Evolutionary conservation across 2,797 vertebrate species (phyloP).

Genomic region (Sebastes minor): DNA sequence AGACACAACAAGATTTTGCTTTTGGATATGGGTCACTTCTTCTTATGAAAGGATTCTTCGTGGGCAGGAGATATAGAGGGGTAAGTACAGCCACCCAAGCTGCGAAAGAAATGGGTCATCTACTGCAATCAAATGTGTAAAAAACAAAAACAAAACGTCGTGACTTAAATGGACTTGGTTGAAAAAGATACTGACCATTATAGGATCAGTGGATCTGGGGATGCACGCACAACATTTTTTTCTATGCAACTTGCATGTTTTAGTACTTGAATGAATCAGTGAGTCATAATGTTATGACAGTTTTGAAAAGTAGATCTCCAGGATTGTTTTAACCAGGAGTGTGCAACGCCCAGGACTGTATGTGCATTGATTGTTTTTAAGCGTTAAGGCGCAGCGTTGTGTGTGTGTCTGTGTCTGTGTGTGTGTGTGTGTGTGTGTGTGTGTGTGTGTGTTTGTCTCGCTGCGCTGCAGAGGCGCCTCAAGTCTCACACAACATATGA

Average conservation of each 20-base stretch:
- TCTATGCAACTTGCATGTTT: background rate
- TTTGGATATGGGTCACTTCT: constrained; percentile 73
- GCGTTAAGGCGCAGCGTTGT: constrained; percentile 71
- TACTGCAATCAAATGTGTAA: constrained; percentile 13
- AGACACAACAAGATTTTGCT: constrained; percentile 24
- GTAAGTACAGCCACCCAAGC: constrained; percentile 59
- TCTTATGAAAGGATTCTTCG: constrained; percentile 52
- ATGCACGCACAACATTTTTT: constrained; percentile 5
- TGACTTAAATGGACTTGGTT: constrained; percentile 25
- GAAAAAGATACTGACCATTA: background rate
- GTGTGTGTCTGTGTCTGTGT: background rate
- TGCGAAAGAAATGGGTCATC: constrained; percentile 39
- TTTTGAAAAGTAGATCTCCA: constrained; percentile 40
- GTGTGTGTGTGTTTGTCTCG: constrained; percentile 28
- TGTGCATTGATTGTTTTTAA: constrained; percentile 67
- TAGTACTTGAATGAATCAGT: background rate
- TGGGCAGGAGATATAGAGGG: constrained; percentile 36
- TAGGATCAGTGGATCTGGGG: background rate
- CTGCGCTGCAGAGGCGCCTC: constrained; percentile 63
- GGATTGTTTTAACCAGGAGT: constrained; percentile 8
- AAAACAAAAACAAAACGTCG: constrained; percentile 12
- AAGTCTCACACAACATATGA: constrained; percentile 51
- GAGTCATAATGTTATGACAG: background rate
- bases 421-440: background rate
- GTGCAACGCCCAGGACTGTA: constrained; percentile 68